Base-by-base conservation (phyloP, 2,113 vertebrate genomes). In the Hemichromis elongatus region DNA sequence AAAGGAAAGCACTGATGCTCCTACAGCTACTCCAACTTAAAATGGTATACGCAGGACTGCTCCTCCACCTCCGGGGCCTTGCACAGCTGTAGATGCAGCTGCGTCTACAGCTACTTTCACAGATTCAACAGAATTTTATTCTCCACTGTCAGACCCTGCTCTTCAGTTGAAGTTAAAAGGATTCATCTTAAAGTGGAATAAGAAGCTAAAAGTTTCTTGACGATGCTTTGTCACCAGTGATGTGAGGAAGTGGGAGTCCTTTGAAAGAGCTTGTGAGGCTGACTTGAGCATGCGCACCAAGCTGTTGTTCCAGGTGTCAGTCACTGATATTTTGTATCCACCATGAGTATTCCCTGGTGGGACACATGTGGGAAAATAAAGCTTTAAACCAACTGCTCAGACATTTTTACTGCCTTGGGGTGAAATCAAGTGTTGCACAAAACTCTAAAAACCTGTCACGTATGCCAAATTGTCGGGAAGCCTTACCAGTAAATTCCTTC, bases 21-120 rank as follows among this genome's bases (percentile, higher is more conserved):
- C 47, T n/a, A 75, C 18, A 30, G 70, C 45, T n/a, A 13, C 26
- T 33, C 18, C 4, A 75, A 75, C 45, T 13, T 52, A 52, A 52
- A 75, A 33, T 33, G 16, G 16, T 30, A 75, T 30, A 50, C 16
- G 4, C 70, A 30, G 45, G 16, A 30, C 70, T 52, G 42, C 70
- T 50, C 26, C 45, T 52, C 45, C 26, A 75, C 70, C 68, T 50
- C 16, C 5, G 70, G 70, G 16, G 10, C 26, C 26, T 75, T 3
- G 26, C 10, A 30, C 68, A 75, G 66, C 42, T 73, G 68, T 73
- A 45, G 68, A 73, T 73, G 16, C 24, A 73, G 66, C 63, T 45
- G 63, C 5, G 13, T 47, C 66, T 73, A 47, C 24, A 47, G 68
- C 42, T 75, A 30, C 16, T 19, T 75, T 19, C 68, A 75, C 42